Evolutionary conservation across 2,797 vertebrate species (phyloP).

Genomic region (Rhabdomys pumilio): DNA sequence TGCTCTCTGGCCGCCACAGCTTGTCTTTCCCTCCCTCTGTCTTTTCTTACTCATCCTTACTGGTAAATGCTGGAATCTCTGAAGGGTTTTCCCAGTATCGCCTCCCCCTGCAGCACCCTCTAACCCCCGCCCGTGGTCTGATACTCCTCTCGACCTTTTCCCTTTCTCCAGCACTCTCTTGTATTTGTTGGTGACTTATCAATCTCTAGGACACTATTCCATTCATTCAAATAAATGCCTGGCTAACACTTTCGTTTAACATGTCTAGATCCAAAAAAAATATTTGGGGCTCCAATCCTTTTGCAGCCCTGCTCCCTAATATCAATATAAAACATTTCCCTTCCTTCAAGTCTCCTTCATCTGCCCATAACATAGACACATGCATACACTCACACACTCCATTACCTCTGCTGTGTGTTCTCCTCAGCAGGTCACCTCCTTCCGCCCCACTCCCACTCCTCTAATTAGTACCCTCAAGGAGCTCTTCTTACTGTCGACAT

Average conservation of each 20-base stretch:
- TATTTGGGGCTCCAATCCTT: background rate
- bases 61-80: background rate
- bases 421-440: background rate
- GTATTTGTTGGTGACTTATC: background rate
- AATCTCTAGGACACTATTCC: background rate
- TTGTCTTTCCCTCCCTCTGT: background rate
- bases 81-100: background rate
- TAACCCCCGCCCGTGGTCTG: background rate
- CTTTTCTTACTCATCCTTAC: slow-evolving; percentile 47
- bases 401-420: background rate
- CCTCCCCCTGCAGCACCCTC: background rate
- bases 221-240: background rate
- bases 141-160: background rate
- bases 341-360: background rate
- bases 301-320: background rate
- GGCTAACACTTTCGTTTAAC: background rate
- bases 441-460: background rate
- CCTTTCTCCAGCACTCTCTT: background rate
- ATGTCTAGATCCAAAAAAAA: background rate
- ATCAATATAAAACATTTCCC: background rate
- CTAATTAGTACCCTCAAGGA: background rate
- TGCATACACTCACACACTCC: too few species aligned
- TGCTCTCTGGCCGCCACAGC: background rate
- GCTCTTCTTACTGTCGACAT: background rate
- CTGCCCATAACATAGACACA: background rate